phyloP scores from a whole-genome alignment of 92 coral and sea anemone genomes.

The Ricordea florida region DNA sequence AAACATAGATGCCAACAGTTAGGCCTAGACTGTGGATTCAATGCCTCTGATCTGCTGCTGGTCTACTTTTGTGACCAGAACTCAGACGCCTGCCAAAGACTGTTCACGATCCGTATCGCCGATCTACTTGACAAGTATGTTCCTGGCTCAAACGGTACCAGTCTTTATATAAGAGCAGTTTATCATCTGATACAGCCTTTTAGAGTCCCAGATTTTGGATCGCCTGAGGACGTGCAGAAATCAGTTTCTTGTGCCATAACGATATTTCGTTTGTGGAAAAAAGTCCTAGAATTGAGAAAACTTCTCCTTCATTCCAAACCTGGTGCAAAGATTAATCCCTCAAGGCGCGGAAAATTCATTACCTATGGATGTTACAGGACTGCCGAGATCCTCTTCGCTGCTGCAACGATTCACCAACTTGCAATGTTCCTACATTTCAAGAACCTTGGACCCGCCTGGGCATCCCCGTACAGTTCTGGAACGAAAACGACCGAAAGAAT shows the following conservation, averaged over 20 bases:
- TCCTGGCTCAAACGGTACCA: slow-evolving; percentile 47
- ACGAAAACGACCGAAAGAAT: slow-evolving; percentile 52
- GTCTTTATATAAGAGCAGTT: slow-evolving; percentile 49
- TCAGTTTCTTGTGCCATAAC: slow-evolving; percentile 54
- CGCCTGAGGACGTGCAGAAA: slow-evolving; percentile 37
- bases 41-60: slow-evolving; percentile 30
- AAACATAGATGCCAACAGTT: slow-evolving; percentile 28
- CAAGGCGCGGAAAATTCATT: slow-evolving; percentile 19
- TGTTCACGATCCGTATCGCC: slow-evolving; percentile 6
- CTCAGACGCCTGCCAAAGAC: slow-evolving; percentile 30
- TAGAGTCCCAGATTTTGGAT: slow-evolving; percentile 28
- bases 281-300: slow-evolving; percentile 11
- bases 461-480: slow-evolving; percentile 55
- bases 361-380: slow-evolving; percentile 39
- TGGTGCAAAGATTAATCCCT: slow-evolving; percentile 25
- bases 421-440: slow-evolving; percentile 59
- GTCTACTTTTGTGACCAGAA: slow-evolving; percentile 50
- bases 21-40: slow-evolving; percentile 43
- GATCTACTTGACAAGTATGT: slow-evolving; percentile 23
- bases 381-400: slow-evolving; percentile 41
- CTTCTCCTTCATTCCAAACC: slow-evolving; percentile 28
- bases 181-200: slow-evolving; percentile 44
- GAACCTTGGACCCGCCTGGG: slow-evolving; percentile 19
- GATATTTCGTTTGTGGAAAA: slow-evolving; percentile 39
- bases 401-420: slow-evolving; percentile 32